Evolutionary conservation across 2,888 invertebrate genomes (phyloP), one percentile per base, ranked within the genome.

Genomic region (Disparrhopalites patrizii): DNA sequence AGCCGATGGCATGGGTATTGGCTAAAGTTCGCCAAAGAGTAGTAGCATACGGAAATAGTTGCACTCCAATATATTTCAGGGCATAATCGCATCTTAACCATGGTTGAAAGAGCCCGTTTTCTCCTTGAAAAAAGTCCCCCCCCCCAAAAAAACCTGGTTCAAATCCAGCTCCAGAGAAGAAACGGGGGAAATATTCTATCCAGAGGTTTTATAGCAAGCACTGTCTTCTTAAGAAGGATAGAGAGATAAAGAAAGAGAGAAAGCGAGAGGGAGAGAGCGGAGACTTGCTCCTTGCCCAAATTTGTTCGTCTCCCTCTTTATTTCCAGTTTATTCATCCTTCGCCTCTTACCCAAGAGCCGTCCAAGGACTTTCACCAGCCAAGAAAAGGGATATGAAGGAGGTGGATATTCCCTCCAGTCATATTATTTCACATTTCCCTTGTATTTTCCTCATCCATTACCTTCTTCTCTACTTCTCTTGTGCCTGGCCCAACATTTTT

Each of bases 1-100:
- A 36, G 36, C 15, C 7, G 36, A 36, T 15, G 7, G 7, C 36
- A 33, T 10, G 36, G 15, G 36, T 7, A 15, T 33, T 33, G 8
- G 7, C 36, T 10, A 33, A 33, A 33, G 7, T 33, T 33, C 36
- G 8, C 8, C 7, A 33, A 10, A 33, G 36, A 33, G 40, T 18
- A 18, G 40, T 40, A 40, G 40, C 40, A 40, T 40, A 40, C 15
- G 15, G 56, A 57, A 57, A 36, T 57, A 38, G 38, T 57, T 38
- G 30, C 54, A 30, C 54, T 54, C 28, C 54, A 33, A 36, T 56
- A 56, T 56, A 56, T 38, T 57, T 57, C 23, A n/a, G 3, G 36
- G 25, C 20, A 38, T 57, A 57, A 38, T 38, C 36, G 31, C 36
- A 55, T 55, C 36, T 55, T 33, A 55, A 55, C 33, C 36, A 31